Conservation (phyloP, 2,797 vertebrate species). For the Eulemur rubriventer region DNA sequence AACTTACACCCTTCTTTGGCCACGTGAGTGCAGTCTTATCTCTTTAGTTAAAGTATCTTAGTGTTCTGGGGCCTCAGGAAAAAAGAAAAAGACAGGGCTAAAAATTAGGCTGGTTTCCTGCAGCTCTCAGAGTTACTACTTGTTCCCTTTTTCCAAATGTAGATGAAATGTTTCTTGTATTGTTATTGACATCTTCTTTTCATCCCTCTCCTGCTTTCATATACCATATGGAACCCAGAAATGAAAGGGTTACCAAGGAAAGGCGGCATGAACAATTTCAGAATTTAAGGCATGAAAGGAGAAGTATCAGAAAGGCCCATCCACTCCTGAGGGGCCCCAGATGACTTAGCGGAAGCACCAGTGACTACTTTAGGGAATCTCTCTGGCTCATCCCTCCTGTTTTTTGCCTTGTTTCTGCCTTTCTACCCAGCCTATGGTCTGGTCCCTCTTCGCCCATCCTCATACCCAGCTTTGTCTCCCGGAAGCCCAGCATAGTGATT, state of each 20-base stretch:
- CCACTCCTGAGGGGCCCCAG: background rate
- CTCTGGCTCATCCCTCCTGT: background rate
- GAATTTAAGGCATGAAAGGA: slow-evolving; percentile 16
- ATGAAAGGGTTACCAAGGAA: slow-evolving; percentile 5
- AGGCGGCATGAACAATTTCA: background rate
- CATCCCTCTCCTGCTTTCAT: slow-evolving; percentile 12
- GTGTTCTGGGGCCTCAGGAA: background rate
- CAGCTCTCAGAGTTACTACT: background rate
- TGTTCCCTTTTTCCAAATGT: background rate
- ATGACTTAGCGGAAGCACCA: background rate
- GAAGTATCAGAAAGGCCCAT: background rate
- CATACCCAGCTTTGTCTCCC: background rate
- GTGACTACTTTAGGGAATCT: background rate
- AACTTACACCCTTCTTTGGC: background rate
- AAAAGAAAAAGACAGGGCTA: background rate
- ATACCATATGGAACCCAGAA: background rate
- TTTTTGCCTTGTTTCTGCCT: background rate
- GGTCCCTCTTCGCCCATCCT: background rate
- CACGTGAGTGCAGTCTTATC: background rate
- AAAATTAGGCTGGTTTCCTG: background rate
- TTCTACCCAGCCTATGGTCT: background rate
- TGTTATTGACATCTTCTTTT: background rate
- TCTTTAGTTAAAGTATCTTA: background rate
- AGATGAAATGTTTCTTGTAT: slow-evolving; percentile 18
- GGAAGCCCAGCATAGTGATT: background rate